Evolutionary conservation across 2,888 invertebrate genomes (phyloP), one percentile per base, ranked within the genome.

Genomic region (Drosophila atripex): DNA sequence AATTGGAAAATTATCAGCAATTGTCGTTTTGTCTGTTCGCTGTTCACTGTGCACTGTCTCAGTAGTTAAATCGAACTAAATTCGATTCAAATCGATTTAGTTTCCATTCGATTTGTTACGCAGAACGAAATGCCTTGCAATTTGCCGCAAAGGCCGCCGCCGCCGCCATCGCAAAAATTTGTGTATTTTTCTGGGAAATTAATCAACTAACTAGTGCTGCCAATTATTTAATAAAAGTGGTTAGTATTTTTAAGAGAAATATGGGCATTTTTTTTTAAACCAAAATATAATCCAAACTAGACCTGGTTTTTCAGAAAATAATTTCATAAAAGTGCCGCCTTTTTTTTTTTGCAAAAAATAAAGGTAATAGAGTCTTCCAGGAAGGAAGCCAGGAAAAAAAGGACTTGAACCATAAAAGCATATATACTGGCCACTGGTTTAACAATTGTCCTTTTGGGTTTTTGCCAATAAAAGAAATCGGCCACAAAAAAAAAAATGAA

Each of bases 1-100:
- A 88, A 88, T 86, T 86, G 73, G 75, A 77, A 78, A 84, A 86
- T 79, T 61, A 72, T 47, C 53, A 41, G 71, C 78, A 75, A 80
- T 80, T 78, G 71, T 32, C 61, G 55, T 66, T 60, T 64, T 60
- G 64, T 49, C 12, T 45, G 52, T 39, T 59, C 59, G 14, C 39
- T 39, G 14, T 16, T n/a, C 39, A 39, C 14, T 60, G 65, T 57
- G 65, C 61, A 21, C 3, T 21, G 21, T 18, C 18, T 21, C 21
- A 39, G 71, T 57, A 64, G 57, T 60, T 75, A 71, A 63, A 63
- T 71, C 57, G 51, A 71, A 43, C 5, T 12, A 21, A 21, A 64
- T 65, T 76, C 64, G 64, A 63, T 55, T 75, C 61, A 46, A 47
- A 61, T 66, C 59, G 59, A 21, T 46, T 54, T 25, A 25, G 18